Evolutionary conservation across 2,888 invertebrate species (phyloP), one percentile per base, ranked within the genome.

Genomic region (Acronicta alni): DNA sequence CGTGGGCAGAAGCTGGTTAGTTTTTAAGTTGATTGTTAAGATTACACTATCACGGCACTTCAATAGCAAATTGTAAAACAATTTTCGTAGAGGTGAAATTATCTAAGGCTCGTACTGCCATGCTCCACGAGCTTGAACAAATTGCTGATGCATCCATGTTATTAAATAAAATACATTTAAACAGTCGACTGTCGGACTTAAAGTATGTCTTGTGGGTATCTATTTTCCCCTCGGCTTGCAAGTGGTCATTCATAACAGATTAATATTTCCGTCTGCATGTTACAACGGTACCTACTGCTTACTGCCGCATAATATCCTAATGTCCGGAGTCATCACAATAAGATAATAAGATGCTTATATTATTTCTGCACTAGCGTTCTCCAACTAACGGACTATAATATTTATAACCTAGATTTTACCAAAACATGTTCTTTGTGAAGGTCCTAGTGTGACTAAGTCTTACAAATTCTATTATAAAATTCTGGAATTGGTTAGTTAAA

Each of bases 261-360:
- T 79, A 79, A 67, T 76, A 76, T 76, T 78, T 77, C 71, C 67
- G 79, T 73, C 63, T 68, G 79, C 64, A 67, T 42, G 42, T 70
- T 64, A 48, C 68, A 79, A 79, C 77, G 79, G 75, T 59, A 76
- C n/a, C n/a, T n/a, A n/a, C 64, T 54, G 43, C 55, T 57, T 48
- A 51, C 49, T 57, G 39, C 58, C 17, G 53, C 45, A 54, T 46
- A 39, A 52, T 57, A 45, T 57, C 55, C 62, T 48, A 68, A 47
- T 59, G 49, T 18, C 42, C 42, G 47, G 20, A 18, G 44, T 46
- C 52, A 49, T 67, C 57, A 57, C 54, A 57, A 70, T 57, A 51
- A 62, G 46, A 57, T 55, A 53, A 69, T 58, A 59, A 41, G 35
- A 53, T 64, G 51, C 42, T 52, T 61, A 52, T 48, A 68, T 72